These are phyloP conservation scores for Odontocolon sp. DNA, from an alignment of 2,888 invertebrate genomes.

Conservation along the genomic window DNA sequence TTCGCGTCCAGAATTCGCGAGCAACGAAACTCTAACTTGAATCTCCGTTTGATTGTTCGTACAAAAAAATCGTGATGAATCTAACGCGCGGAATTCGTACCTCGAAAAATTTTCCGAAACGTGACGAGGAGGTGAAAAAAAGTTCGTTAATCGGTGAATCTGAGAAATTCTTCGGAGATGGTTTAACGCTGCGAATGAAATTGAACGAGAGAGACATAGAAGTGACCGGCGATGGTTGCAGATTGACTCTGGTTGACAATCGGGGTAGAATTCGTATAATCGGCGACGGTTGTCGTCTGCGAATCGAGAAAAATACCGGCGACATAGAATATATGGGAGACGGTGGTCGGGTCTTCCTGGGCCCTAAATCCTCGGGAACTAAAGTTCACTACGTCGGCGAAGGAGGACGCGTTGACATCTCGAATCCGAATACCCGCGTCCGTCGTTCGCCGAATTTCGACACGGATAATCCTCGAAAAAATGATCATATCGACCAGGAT, in stretches of 20 bases:
- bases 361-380: constrained; percentile 64
- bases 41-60: too few relatives aligned
- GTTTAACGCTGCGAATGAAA: constrained; percentile 66
- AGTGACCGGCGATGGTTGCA: constrained; percentile 74
- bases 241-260: constrained; percentile 68
- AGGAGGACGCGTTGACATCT: constrained; percentile 68
- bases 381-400: constrained; percentile 71
- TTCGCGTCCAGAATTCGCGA: not conserved
- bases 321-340: constrained; percentile 74
- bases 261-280: constrained; percentile 68
- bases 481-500: not conserved
- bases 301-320: constrained; percentile 67
- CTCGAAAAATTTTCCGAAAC: constrained; percentile 13
- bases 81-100: too few relatives aligned
- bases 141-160: constrained; percentile 8
- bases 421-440: not conserved
- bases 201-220: constrained; percentile 69
- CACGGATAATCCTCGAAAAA: not conserved
- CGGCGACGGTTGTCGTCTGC: constrained; percentile 75
- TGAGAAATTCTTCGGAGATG: constrained; percentile 69
- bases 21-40: too few relatives aligned
- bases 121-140: not conserved
- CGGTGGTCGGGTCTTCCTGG: constrained; percentile 72
- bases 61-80: too few relatives aligned
- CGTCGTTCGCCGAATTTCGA: not conserved